A percentile compares a stretch with the other conserved stretches of the same genome.
Conservation (phyloP, 2,888 invertebrate genomes). For the Microctonus hyperodae region DNA sequence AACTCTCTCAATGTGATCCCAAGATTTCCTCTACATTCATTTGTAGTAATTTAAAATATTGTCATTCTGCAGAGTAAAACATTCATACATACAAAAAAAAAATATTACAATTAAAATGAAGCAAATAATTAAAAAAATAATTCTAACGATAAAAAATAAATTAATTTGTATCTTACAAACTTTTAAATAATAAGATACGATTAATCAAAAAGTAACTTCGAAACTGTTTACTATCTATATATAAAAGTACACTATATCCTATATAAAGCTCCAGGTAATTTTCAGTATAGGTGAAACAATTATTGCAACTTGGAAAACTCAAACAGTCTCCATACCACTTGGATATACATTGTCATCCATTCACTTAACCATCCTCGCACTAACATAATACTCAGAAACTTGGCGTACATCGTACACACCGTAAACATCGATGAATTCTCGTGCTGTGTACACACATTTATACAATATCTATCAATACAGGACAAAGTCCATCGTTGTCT, state of each 20-base stretch:
- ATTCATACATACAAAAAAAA: too few relatives aligned
- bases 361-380: not conserved
- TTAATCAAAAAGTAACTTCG: conserved; percentile 14
- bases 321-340: conserved; percentile 38
- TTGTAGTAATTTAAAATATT: too few relatives aligned
- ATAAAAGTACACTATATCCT: conserved; percentile 8
- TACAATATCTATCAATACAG: not conserved
- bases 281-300: conserved; percentile 43
- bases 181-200: not conserved
- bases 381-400: conserved; percentile 31
- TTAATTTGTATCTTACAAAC: not conserved
- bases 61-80: too few relatives aligned
- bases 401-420: conserved; percentile 25
- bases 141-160: not conserved
- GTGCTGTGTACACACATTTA: not conserved
- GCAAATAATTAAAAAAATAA: too few relatives aligned
- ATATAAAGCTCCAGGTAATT: conserved; percentile 6
- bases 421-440: conserved; percentile 33
- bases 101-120: too few relatives aligned
- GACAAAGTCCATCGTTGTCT: conserved; percentile 27
- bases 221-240: too few relatives aligned
- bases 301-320: conserved; percentile 51
- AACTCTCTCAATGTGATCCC: too few relatives aligned
- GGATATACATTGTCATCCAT: not conserved
- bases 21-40: too few relatives aligned